Base-by-base conservation (phyloP, 2,888 invertebrate species). In the Elmis aenea region DNA sequence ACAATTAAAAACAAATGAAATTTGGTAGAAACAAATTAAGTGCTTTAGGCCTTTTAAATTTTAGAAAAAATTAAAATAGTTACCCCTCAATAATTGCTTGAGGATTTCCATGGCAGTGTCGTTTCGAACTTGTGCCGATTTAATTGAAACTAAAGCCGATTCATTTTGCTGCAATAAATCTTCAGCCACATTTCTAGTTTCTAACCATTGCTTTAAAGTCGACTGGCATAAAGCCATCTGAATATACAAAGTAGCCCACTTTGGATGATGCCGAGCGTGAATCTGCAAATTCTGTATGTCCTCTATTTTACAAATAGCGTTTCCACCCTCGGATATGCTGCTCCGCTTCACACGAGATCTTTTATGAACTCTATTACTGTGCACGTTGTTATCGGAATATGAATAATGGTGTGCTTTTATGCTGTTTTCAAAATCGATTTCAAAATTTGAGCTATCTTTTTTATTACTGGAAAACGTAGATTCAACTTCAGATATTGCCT, bases 171-270 rank as follows among this genome's bases (percentile, higher is more conserved):
- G 48, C 6, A 50, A 33, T n/a, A 41, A 25, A 11, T 39, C 22
- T 30, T 57, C 52, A 3, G 51, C 20, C 21, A 46, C 44, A 52
- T 82, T 83, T 26, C 86, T 70, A 13, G 75, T 72, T 33, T 80
- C 77, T 15, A 89, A 57, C 88, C 88, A 89, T 32, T 83, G 77
- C 40, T 81, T 76, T 26, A 90, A 66, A 0, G 87, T 89, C 47
- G 77, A 74, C 52, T 84, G 79, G 59, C 89, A 89, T 30, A 82
- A 73, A 21, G 85, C 78, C 89, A 90, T 89, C 67, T 89, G 89
- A 38, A 90, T 88, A 58, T 81, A 87, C 15, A 90, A 62, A 1
- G 81, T 82, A 0, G 82, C 81, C 74, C 79, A 81, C 55, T 78
- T 76, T 18, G 75, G 61, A 48, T 74, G 50, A 6, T 46, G 33